Base-by-base conservation (phyloP, 2,888 invertebrate species). In the Cartodere bifasciata region DNA sequence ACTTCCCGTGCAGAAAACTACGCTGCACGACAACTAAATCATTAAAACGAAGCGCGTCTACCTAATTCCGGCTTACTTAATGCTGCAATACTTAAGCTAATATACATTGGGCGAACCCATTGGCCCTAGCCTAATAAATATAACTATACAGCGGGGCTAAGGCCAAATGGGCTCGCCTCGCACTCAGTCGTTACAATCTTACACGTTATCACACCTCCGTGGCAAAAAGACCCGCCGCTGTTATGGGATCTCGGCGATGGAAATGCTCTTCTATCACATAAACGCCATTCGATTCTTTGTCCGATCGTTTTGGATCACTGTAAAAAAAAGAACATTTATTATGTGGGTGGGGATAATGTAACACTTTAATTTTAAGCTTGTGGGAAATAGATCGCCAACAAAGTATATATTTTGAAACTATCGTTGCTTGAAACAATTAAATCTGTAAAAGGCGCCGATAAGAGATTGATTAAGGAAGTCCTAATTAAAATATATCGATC, bases 241-340 rank as follows among this genome's bases (percentile, higher is more conserved):
- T n/a, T 42, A 57, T 49, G 50, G 54, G 52, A 47, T 75, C 75
- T 61, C 75, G 75, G 53, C 63, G 62, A 55, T 68, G 63, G 64
- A 76, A 78, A 58, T 79, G 78, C 62, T 78, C 78, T 65, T 77
- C 79, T 60, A 79, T 67, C 56, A 79, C 76, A 66, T 77, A 79
- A 55, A 79, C 78, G 46, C 65, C 65, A 47, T 48, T 53, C 57
- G 55, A 47, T 46, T 73, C 73, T 52, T 63, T 61, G 46, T 73
- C 72, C 56, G 77, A 75, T 62, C 78, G 71, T 62, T 79, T 78
- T 48, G 75, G 68, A 59, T 78, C 78, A 62, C 74, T 74, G 67
- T 29, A 68, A 68, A 57, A 58, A 65, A 41, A 38, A 44, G 44
- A 32, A 33, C n/a, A n/a, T n/a, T n/a, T n/a, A n/a, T n/a, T n/a